phyloP scores from a whole-genome alignment of 2,113 vertebrate genomes.

The Cryptomyrus ogoouensis region DNA sequence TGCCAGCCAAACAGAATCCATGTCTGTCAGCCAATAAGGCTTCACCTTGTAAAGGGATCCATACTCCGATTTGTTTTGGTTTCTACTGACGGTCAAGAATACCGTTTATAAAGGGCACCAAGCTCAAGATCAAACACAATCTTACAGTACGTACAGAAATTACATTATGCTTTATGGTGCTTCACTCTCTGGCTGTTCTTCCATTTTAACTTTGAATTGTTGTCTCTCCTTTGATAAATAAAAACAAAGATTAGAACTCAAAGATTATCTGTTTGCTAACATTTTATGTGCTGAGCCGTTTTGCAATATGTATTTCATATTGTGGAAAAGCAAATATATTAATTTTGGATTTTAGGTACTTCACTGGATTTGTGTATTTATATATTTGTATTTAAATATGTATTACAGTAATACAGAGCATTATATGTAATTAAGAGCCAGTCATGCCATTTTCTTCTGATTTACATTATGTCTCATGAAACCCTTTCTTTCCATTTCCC shows the following conservation, averaged over 20 bases:
- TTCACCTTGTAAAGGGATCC: not conserved
- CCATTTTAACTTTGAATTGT: not conserved
- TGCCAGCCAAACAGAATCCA: not conserved
- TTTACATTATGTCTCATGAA: not conserved
- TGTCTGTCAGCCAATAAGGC: not conserved
- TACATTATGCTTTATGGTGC: not conserved
- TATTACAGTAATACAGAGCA: not conserved
- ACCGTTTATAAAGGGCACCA: not conserved
- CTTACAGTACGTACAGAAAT: not conserved
- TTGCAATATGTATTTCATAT: not conserved
- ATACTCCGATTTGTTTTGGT: not conserved
- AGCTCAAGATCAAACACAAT: not conserved
- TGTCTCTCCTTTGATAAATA: not conserved
- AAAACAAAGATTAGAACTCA: not conserved
- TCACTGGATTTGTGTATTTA: not conserved
- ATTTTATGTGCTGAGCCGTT: not conserved
- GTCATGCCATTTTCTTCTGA: not conserved
- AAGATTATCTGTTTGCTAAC: not conserved
- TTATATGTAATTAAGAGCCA: not conserved
- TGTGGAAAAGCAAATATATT: not conserved
- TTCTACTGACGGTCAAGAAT: not conserved
- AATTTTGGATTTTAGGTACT: not conserved
- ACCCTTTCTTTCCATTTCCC: conserved; percentile 17
- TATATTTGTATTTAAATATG: not conserved
- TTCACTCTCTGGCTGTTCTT: not conserved